These are phyloP conservation scores for Trematocara unimaculatum DNA, from an alignment of 2,113 vertebrate genomes.

Conservation along the genomic window DNA sequence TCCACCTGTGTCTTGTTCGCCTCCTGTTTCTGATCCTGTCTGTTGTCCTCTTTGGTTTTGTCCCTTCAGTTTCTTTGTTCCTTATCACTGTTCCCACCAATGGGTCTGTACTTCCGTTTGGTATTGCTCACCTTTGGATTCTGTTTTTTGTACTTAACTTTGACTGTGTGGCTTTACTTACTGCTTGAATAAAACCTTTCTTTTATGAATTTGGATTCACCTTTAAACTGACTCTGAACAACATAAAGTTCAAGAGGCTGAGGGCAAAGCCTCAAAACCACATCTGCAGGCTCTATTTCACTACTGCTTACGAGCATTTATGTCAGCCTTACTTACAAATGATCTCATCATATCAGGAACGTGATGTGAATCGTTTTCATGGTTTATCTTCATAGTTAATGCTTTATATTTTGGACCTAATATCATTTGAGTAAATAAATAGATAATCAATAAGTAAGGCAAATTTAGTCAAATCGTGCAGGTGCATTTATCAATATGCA, in stretches of 20 bases:
- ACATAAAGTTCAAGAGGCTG: background rate
- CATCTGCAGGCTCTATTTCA: background rate
- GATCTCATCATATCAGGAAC: background rate
- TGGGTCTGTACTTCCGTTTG: background rate
- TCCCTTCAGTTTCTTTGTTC: background rate
- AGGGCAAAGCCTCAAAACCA: background rate
- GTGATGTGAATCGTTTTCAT: background rate
- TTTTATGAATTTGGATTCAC: background rate
- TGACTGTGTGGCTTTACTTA: background rate
- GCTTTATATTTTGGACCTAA: background rate
- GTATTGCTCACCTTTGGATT: background rate
- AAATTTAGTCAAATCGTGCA: background rate
- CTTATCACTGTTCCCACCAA: background rate
- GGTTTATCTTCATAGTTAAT: background rate
- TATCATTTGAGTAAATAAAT: background rate
- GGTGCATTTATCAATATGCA: background rate
- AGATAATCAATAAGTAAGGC: background rate
- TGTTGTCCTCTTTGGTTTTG: background rate
- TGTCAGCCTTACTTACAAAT: background rate
- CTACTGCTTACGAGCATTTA: background rate
- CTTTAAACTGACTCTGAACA: background rate
- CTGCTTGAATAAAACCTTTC: background rate
- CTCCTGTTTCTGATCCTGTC: background rate
- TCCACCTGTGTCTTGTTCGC: background rate
- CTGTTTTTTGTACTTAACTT: background rate